A percentile compares a stretch with the other conserved stretches of the same genome.
Evolutionary conservation across 2,888 invertebrate genomes (phyloP).

Genomic region (Lepeophtheirus nordmannii): DNA sequence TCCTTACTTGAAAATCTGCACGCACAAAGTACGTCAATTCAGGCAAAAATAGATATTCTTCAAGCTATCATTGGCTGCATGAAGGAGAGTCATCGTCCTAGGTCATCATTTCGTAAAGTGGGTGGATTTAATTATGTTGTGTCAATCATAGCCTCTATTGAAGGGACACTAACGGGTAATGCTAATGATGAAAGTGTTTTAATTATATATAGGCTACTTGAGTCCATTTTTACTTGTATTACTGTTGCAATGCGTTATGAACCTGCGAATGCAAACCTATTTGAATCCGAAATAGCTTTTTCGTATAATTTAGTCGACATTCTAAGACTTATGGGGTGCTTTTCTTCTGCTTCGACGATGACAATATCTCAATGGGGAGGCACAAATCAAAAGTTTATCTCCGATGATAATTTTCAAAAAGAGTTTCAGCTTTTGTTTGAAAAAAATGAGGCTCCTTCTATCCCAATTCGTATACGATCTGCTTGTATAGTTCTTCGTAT

Average conservation of each 20-base stretch:
- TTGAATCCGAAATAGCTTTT: slow-evolving; percentile 51
- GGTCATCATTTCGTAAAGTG: slow-evolving; percentile 91
- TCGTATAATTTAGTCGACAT: slow-evolving; percentile 86
- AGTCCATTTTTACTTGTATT: slow-evolving; percentile 81
- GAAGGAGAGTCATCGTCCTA: slow-evolving; percentile 84
- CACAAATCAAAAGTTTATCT: not conserved
- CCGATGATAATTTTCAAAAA: not conserved
- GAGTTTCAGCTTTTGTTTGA: not conserved
- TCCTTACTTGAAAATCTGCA: slow-evolving; percentile 80
- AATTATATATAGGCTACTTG: slow-evolving; percentile 56
- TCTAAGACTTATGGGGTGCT: slow-evolving; percentile 77
- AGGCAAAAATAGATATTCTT: slow-evolving; percentile 74
- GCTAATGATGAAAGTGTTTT: slow-evolving; percentile 31
- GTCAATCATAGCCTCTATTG: slow-evolving; percentile 79
- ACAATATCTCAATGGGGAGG: slow-evolving; percentile 9
- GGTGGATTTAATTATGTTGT: slow-evolving; percentile 96
- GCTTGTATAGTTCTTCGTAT: slow-evolving; percentile 60
- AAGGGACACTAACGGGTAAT: slow-evolving; percentile 54
- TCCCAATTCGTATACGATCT: slow-evolving; percentile 34
- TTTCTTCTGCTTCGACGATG: slow-evolving; percentile 41
- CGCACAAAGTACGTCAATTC: slow-evolving; percentile 60
- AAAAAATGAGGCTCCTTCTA: not conserved
- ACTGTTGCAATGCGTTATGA: slow-evolving; percentile 97
- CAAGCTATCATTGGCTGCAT: slow-evolving; percentile 70
- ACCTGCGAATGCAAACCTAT: slow-evolving; percentile 95